Evolutionary conservation across 2,888 invertebrate genomes (phyloP), one percentile per base, ranked within the genome.

Genomic region (Protula sp.): DNA sequence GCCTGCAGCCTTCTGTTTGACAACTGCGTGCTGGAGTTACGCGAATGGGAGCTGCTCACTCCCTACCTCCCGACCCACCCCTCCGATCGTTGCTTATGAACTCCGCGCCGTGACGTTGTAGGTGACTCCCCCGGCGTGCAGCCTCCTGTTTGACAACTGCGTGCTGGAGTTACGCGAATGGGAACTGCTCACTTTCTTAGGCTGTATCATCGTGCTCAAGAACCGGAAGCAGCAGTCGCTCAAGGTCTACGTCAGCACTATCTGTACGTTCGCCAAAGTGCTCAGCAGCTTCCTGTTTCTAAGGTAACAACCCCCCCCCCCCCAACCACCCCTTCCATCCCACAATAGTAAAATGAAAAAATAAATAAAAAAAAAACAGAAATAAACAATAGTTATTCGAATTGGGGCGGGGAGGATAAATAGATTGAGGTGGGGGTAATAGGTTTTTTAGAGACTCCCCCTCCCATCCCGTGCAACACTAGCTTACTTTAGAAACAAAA

Each of bases 11-110:
- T 61, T 26, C 31, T 76, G 5, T 77, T 75, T 63, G 63, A 70
- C 3, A 71, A 74, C 58, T 77, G 77, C 58, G 64, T 63, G 19
- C 61, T 76, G 3, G 75, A 76, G 66, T 52, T 77, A 68, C 86
- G 92, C 72, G 97, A 98, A 83, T 92, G 92, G 70, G 97, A 99
- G 84, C 94, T 98, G 71, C 82, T 98, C 56, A 94, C 97, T 82
- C 98, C 98, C 83, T 84, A n/a, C n/a, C n/a, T n/a, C n/a, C n/a
- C n/a, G n/a, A n/a, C n/a, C n/a, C n/a, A n/a, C n/a, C n/a, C n/a
- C n/a, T n/a, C n/a, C n/a, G n/a, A n/a, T n/a, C n/a, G n/a, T n/a
- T n/a, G n/a, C n/a, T n/a, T n/a, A n/a, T n/a, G n/a, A n/a, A n/a
- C n/a, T n/a, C n/a, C n/a, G n/a, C n/a, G n/a, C n/a, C n/a, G n/a